phyloP scores from a whole-genome alignment of 2,113 vertebrate genomes.

The Misgurnus anguillicaudatus region DNA sequence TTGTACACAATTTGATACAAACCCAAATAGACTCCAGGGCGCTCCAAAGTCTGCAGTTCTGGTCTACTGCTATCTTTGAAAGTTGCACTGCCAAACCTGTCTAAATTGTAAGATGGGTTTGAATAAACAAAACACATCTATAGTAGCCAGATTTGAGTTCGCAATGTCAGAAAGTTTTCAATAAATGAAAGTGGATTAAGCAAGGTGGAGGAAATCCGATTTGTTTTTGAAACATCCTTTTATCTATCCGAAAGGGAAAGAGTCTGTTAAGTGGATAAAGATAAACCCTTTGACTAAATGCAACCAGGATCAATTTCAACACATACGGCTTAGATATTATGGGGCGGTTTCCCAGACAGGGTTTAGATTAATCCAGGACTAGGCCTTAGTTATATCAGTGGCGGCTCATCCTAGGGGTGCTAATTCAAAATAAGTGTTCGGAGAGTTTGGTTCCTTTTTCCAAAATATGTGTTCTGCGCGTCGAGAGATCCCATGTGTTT shows the following conservation, averaged over 20 bases:
- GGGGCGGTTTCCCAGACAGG: not conserved
- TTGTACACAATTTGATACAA: too few relatives aligned
- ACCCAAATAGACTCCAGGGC: too few relatives aligned
- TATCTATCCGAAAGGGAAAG: not conserved
- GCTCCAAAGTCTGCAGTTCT: too few relatives aligned
- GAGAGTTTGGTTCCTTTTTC: too few relatives aligned
- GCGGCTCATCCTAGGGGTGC: too few relatives aligned
- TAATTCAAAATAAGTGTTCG: too few relatives aligned
- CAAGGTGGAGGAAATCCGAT: not conserved
- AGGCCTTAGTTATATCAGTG: too few relatives aligned
- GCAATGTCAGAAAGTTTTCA: not conserved
- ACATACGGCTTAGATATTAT: not conserved
- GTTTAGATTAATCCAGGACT: too few relatives aligned
- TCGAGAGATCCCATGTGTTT: too few relatives aligned
- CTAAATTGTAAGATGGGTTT: not conserved
- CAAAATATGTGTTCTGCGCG: too few relatives aligned
- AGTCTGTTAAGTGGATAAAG: not conserved
- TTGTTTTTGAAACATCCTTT: not conserved
- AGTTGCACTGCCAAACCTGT: too few relatives aligned
- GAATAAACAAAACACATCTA: not conserved
- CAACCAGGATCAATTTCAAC: not conserved
- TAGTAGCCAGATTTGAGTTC: not conserved
- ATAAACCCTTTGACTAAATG: not conserved
- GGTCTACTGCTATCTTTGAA: too few relatives aligned
- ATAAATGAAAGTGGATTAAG: not conserved